Evolutionary conservation across 2,888 invertebrate species (phyloP).

Genomic region (Loripinus fragilis): DNA sequence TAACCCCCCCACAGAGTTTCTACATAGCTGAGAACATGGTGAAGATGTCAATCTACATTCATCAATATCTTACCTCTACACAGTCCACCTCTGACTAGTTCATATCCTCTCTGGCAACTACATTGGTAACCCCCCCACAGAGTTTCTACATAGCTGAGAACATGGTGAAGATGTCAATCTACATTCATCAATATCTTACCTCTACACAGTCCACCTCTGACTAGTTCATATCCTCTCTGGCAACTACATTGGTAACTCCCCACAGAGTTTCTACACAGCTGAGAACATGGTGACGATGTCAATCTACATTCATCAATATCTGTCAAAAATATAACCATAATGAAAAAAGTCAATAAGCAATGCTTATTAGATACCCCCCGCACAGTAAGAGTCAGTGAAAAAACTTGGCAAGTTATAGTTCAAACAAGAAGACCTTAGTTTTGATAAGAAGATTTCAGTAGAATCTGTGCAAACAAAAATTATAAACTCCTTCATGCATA

Average conservation of each 20-base stretch:
- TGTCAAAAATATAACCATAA: too few relatives aligned
- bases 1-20: constrained; percentile 73
- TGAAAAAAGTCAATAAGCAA: too few relatives aligned
- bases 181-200: too few relatives aligned
- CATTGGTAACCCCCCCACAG: constrained; percentile 78
- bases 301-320: constrained; percentile 55
- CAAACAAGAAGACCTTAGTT: too few relatives aligned
- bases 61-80: constrained; percentile 76
- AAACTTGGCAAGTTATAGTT: too few relatives aligned
- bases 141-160: constrained; percentile 75
- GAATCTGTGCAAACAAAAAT: too few relatives aligned
- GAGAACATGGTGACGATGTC: constrained; percentile 68
- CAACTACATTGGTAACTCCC: constrained; percentile 81
- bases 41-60: constrained; percentile 62
- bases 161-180: constrained; percentile 63
- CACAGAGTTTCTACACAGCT: constrained; percentile 73
- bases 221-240: constrained; percentile 82
- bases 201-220: constrained; percentile 69
- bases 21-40: constrained; percentile 75
- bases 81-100: constrained; percentile 72
- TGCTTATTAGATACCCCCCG: too few relatives aligned
- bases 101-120: constrained; percentile 82
- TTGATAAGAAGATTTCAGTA: too few relatives aligned
- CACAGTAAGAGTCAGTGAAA: too few relatives aligned
- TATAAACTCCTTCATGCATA: too few relatives aligned